Conservation (phyloP, 2,888 invertebrate genomes). For the Therioaphis trifolii region DNA sequence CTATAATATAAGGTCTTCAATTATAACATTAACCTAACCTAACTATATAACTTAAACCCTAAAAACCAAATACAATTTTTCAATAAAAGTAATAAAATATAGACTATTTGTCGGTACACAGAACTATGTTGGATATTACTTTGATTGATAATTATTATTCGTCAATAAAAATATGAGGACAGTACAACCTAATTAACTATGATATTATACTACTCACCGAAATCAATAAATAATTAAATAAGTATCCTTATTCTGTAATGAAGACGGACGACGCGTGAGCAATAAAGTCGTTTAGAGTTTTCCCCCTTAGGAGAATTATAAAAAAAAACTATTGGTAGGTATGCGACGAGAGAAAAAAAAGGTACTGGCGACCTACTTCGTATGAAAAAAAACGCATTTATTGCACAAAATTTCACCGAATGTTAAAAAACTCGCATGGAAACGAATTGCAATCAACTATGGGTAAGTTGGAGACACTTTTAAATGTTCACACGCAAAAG, state of each 20-base stretch:
- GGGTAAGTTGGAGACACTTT: not conserved
- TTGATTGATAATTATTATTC: too few relatives aligned
- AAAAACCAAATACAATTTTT: too few relatives aligned
- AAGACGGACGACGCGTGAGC: not conserved
- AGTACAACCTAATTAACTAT: not conserved
- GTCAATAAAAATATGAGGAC: too few relatives aligned
- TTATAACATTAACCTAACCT: not conserved
- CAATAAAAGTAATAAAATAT: too few relatives aligned
- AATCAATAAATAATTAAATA: not conserved
- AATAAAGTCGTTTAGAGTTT: not conserved
- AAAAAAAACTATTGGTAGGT: constrained; percentile 3
- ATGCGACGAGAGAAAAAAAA: constrained; percentile 30
- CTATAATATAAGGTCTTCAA: not conserved
- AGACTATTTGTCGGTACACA: too few relatives aligned
- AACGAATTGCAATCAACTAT: not conserved
- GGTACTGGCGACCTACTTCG: constrained; percentile 54
- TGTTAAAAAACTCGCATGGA: not conserved
- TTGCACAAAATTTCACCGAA: constrained; percentile 58
- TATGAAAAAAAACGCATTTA: constrained; percentile 45
- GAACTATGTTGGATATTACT: too few relatives aligned
- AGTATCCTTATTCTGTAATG: not conserved
- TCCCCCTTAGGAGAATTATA: not conserved
- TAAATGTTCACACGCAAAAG: not conserved
- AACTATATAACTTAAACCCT: not conserved
- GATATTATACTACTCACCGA: constrained; percentile 1